phyloP scores from a whole-genome alignment of 2,113 vertebrate genomes.

The Pionites leucogaster region DNA sequence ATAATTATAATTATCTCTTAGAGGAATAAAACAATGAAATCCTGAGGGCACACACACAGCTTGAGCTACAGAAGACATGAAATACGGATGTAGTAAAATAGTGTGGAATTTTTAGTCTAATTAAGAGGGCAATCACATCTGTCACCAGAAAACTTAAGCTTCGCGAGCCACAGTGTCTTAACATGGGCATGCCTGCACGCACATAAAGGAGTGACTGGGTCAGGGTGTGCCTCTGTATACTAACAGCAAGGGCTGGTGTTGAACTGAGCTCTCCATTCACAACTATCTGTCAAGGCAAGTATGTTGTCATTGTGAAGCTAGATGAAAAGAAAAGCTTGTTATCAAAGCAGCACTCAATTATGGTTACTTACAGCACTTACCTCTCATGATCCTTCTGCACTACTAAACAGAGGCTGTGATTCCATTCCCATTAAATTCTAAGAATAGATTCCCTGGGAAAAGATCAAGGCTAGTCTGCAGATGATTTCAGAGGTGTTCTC shows the following conservation, averaged over 20 bases:
- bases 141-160: neutral
- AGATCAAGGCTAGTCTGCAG: neutral
- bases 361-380: neutral
- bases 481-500: neutral
- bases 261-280: neutral
- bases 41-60: neutral
- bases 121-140: neutral
- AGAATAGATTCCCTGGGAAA: neutral
- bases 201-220: neutral
- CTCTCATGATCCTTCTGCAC: neutral
- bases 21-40: neutral
- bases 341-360: neutral
- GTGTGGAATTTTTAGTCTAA: neutral
- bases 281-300: neutral
- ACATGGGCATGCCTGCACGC: fast-evolving
- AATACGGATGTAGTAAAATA: neutral
- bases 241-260: neutral
- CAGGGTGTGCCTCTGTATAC: neutral
- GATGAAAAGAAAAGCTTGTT: neutral
- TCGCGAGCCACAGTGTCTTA: neutral
- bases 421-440: neutral
- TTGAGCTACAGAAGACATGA: neutral
- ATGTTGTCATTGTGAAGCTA: neutral
- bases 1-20: neutral
- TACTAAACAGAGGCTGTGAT: neutral